Percentiles rank a stretch among this genome's conserved stretches.
Conservation (phyloP, 2,888 invertebrate genomes). For the Acronicta leporina region DNA sequence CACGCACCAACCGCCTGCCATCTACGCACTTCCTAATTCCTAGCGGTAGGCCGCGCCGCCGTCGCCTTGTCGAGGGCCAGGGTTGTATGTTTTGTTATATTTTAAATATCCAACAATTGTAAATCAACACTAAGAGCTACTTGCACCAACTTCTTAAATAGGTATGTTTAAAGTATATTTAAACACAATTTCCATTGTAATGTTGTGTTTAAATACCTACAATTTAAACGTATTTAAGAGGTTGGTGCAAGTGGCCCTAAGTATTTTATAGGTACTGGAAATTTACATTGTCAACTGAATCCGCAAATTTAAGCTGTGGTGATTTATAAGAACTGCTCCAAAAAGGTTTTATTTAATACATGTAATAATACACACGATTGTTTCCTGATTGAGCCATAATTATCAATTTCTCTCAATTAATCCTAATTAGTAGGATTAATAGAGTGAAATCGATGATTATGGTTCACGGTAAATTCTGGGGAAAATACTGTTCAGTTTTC, state of each 20-base stretch:
- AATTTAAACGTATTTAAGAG: too few relatives aligned
- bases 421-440: too few relatives aligned
- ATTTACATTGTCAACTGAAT: constrained; percentile 23
- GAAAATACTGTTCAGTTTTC: constrained; percentile 19
- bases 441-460: too few relatives aligned
- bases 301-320: neutral
- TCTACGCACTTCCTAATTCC: constrained; percentile 71
- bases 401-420: constrained; percentile 17
- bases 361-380: constrained; percentile 19
- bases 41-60: constrained; percentile 48
- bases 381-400: constrained; percentile 12
- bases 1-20: constrained; percentile 73
- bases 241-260: too few relatives aligned
- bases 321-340: neutral
- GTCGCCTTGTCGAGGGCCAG: constrained; percentile 56
- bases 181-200: too few relatives aligned
- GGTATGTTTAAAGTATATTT: too few relatives aligned
- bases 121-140: constrained; percentile 39
- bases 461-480: constrained; percentile 5
- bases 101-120: constrained; percentile 34
- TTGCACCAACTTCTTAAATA: too few relatives aligned
- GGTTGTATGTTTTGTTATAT: constrained; percentile 53
- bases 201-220: too few relatives aligned
- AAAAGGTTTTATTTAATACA: neutral
- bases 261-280: too few relatives aligned